Evolutionary conservation across 2,113 vertebrate species (phyloP), one percentile per base, ranked within the genome.

Genomic region (Hemichromis elongatus): DNA sequence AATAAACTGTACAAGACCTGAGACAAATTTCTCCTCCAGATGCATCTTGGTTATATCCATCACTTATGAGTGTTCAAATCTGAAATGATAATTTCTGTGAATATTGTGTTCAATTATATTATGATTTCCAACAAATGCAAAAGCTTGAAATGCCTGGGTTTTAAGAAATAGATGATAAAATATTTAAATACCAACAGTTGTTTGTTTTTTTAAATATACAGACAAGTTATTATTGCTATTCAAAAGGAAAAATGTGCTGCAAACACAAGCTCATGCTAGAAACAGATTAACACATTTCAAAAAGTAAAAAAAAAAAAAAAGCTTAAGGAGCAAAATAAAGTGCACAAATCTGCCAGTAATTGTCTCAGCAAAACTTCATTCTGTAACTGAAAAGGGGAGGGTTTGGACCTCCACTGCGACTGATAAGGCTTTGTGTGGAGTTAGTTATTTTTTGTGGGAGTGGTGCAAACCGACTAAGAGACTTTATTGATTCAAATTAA

Each of bases 401-500:
- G 87, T 84, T 93, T 91, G 94, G 90, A 93, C 90, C 89, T 92
- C 63, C 86, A 19, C 55, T 88, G 89, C 77, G 42, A 88, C 91
- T 90, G 93, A 96, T 95, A 95, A 94, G 87, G 84, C 92, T 92
- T 90, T 85, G 89, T 92, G 78, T 84, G 26, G 83, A 86, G 88
- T 92, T 92, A 80, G 87, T 94, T 92, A 78, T 89, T 92, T 90
- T 90, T 89, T 63, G 35, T 77, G 75, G 85, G 85, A 83, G 75
- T 82, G 84, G 86, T 89, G 84, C 88, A 92, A 89, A 85, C 85
- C 82, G 73, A 94, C 93, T 91, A 89, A 94, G 89, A 92, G 88
- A 94, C 89, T 94, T 94, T 96, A 96, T 96, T 96, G 95, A 96
- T 96, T 96, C 88, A 96, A 95, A 96, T 96, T 94, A 96, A 96